Evolutionary conservation across 2,888 invertebrate species (phyloP), one percentile per base, ranked within the genome.

Genomic region (Orthonychiurus folsomi): DNA sequence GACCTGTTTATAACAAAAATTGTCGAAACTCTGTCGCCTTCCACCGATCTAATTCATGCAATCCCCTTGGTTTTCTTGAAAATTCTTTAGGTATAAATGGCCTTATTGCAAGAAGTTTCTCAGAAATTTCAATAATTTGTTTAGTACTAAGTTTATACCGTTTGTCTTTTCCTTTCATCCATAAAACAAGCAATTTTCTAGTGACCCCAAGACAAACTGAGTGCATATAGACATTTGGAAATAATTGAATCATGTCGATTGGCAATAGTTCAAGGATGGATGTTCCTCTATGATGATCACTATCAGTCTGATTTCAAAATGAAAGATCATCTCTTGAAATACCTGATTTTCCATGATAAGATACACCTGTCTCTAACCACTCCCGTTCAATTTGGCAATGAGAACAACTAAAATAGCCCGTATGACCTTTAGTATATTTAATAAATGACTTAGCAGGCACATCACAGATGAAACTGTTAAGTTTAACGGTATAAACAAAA

Each of bases 21-120:
- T 20, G 23, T n/a, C 60, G 1, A 24, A 60, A 74, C 52, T 59
- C 64, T n/a, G 64, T 64, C 21, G 65, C 63, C 37, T 59, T 63
- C 26, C 55, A 63, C 23, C 25, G 47, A 15, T 56, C 37, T 23
- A 63, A 2, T 23, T 63, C 63, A 3, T 2, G 12, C n/a, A 63
- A 37, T 15, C 57, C 25, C 50, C 63, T 56, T 1, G 65, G 63
- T 50, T 65, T 65, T 37, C 65, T 48, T 5, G 26, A n/a, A 24
- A 63, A 65, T n/a, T 56, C 48, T 21, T 47, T 18, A 1, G 67
- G 60, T 21, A 64, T 54, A 57, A 25, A 60, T 15, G 20, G 47
- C 24, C 50, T 59, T 1, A 61, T 21, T 2, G 1, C 18, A 28
- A 62, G 50, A 1, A 66, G 26, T 20, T 21, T 50, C 12, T 60